Base-by-base conservation (phyloP, 1,140 invertebrate genomes). In the Drosophila nigromelanica region DNA sequence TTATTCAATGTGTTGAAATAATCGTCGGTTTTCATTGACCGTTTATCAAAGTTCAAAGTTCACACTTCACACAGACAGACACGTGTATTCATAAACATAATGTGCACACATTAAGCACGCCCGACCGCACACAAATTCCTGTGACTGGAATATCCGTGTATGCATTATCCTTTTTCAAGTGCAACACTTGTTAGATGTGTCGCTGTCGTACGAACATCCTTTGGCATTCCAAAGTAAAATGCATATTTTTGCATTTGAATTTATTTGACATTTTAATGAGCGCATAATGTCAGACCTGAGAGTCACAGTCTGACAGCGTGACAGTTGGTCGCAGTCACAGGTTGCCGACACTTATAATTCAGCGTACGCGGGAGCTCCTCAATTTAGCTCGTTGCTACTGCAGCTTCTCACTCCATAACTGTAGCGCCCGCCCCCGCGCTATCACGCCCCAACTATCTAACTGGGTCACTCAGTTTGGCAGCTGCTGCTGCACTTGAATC, bases 191-290 rank as follows among this genome's bases (percentile, higher is more conserved):
- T 37, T 30, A 33, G 27, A 5, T 27, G 8, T 50, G 15, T 45
- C 1, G n/a, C 51, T 27, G 27, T 27, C 37, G 18, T 43, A 39
- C 33, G 21, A 39, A 62, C 39, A 62, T 69, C 52, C 59, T 62
- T 47, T 60, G 10, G 18, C 35, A 50, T 52, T 27, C 27, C 21
- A 50, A 77, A 51, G 42, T 52, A 78, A 71, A 78, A 85, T 74
- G 73, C 77, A 80, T 75, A 73, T 80, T 69, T 87, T 63, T 73
- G 47, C 73, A 89, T 89, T 89, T 89, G 76, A 77, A 80, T 83
- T 83, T 89, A 89, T 89, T 89, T 89, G 83, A 89, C 79, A 89
- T 89, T 89, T 89, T 89, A 89, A 89, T 89, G 83, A 89, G 83
- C 76, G 76, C 79, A 89, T 83, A 89, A 89, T 89, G 79, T 54